Conservation (phyloP, 2,113 vertebrate genomes). For the Collichthys lucidus region DNA sequence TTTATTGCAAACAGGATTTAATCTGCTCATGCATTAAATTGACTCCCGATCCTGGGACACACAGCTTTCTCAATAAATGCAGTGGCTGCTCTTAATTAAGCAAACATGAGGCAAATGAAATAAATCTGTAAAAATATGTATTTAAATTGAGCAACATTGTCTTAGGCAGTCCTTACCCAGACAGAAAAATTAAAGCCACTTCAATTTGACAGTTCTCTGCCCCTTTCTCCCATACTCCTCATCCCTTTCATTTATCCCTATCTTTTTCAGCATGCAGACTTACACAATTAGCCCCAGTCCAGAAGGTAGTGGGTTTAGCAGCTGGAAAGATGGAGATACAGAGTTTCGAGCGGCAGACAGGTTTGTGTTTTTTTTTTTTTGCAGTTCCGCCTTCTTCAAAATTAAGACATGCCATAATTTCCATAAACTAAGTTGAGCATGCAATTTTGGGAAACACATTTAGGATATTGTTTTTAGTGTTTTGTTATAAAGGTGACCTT, state of each 20-base stretch:
- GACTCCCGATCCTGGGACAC: slow-evolving; percentile 65
- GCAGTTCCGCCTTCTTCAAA: slow-evolving; percentile 16
- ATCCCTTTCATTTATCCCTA: slow-evolving; percentile 37
- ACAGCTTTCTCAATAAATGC: slow-evolving; percentile 62
- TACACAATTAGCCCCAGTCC: slow-evolving; percentile 64
- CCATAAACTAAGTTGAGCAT: not conserved
- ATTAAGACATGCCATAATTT: slow-evolving; percentile 15
- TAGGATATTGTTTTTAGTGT: not conserved
- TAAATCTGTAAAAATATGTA: slow-evolving; percentile 44
- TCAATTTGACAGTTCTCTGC: slow-evolving; percentile 49
- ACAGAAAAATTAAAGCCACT: slow-evolving; percentile 64
- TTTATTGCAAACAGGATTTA: slow-evolving; percentile 78
- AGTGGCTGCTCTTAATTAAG: slow-evolving; percentile 62
- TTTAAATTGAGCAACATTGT: slow-evolving; percentile 42
- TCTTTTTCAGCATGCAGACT: slow-evolving; percentile 47
- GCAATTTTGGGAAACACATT: not conserved
- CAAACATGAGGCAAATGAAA: slow-evolving; percentile 54
- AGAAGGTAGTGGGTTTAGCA: slow-evolving; percentile 59
- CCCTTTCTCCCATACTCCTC: slow-evolving; percentile 27
- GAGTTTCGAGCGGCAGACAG: slow-evolving; percentile 29
- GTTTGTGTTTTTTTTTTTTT: slow-evolving; percentile 13
- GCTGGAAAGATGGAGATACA: slow-evolving; percentile 61
- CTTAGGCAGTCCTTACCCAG: slow-evolving; percentile 44
- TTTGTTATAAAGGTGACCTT: not conserved
- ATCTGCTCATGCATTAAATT: slow-evolving; percentile 75